Evolutionary conservation across 92 coral and sea anemone species (phyloP).

Genomic region (Porites evermanni): DNA sequence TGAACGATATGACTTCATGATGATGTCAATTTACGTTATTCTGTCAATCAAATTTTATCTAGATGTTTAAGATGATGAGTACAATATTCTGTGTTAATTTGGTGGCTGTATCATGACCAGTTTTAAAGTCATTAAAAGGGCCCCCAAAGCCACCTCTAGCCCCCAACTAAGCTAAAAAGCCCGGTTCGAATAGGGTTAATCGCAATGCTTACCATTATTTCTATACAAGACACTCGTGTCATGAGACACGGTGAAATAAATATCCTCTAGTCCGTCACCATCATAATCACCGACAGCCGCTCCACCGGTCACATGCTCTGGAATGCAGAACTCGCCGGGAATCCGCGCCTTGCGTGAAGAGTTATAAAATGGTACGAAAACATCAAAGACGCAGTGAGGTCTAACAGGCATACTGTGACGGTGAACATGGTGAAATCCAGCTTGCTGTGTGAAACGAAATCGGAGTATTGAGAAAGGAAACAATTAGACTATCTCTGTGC

Average conservation of each 20-base stretch:
- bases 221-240: conserved; percentile 79
- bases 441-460: conserved; percentile 52
- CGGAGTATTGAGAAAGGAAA: not conserved
- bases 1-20: too few species aligned
- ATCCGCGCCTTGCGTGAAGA: conserved; percentile 72
- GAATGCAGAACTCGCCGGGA: conserved; percentile 87
- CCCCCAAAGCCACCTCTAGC: too few species aligned
- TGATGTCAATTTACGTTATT: too few species aligned
- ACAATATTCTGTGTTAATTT: too few species aligned
- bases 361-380: conserved; percentile 82
- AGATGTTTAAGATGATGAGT: too few species aligned
- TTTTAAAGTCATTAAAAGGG: too few species aligned
- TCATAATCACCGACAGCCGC: conserved; percentile 98
- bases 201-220: conserved; percentile 74
- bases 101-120: too few species aligned
- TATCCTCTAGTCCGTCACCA: conserved; percentile 90
- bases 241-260: conserved; percentile 82
- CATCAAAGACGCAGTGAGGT: conserved; percentile 87
- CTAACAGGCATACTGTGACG: conserved; percentile 86
- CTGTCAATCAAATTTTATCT: too few species aligned
- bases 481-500: too few species aligned
- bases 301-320: conserved; percentile 95
- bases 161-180: too few species aligned
- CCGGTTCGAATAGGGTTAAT: not conserved
- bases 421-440: conserved; percentile 85